phyloP scores from a whole-genome alignment of 2,888 invertebrate genomes.

The Callyntrura sp. region DNA sequence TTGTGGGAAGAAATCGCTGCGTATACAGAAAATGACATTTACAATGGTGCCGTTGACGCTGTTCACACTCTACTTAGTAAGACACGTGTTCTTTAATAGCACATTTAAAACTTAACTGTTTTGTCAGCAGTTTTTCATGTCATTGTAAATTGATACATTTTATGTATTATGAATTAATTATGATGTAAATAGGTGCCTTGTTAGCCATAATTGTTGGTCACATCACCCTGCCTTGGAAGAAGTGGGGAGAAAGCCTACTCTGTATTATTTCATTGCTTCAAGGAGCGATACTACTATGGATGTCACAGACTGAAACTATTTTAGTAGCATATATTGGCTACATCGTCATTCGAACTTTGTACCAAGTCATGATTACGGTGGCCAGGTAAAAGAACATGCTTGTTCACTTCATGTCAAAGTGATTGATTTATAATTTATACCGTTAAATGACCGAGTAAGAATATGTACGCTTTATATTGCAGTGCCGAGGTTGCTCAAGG shows the following conservation, averaged over 20 bases:
- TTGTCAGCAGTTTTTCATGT: no score
- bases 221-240: slow-evolving; percentile 87
- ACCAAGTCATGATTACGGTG: slow-evolving; percentile 92
- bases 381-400: slow-evolving; percentile 87
- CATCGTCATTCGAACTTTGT: slow-evolving; percentile 91
- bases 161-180: background rate
- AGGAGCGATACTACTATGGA: slow-evolving; percentile 86
- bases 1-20: slow-evolving; percentile 90
- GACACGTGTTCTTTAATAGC: no score
- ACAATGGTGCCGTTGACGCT: slow-evolving; percentile 90
- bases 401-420: no score
- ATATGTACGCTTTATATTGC: no score
- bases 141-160: background rate
- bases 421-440: no score
- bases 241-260: slow-evolving; percentile 86
- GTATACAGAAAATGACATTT: slow-evolving; percentile 84
- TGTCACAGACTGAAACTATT: slow-evolving; percentile 88
- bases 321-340: slow-evolving; percentile 92
- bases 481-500: slow-evolving; percentile 95
- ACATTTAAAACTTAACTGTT: no score
- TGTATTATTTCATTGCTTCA: slow-evolving; percentile 86
- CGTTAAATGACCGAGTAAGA: no score
- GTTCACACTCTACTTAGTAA: slow-evolving; percentile 88
- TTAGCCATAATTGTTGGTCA: slow-evolving; percentile 87
- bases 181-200: slow-evolving; percentile 86